Conservation (phyloP, 2,113 vertebrate genomes). For the Struthidea cinerea region DNA sequence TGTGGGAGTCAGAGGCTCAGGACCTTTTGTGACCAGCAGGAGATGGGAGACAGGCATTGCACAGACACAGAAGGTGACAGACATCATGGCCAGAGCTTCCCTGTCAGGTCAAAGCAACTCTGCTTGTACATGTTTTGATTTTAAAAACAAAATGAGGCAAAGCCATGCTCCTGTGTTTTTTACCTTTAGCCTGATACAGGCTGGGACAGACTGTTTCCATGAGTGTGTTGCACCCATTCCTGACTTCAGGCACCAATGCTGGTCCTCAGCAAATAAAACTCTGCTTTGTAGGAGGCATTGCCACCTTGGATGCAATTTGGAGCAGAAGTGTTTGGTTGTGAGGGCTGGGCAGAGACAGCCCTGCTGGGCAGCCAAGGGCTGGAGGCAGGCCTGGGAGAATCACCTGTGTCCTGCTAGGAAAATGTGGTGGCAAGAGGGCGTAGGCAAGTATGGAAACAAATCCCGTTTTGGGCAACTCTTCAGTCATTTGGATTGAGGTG, state of each 20-base stretch:
- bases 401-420: background rate
- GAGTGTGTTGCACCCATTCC: background rate
- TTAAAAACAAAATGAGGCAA: background rate
- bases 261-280: background rate
- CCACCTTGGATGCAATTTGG: rapidly evolving
- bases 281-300: background rate
- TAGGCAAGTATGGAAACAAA: background rate
- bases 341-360: background rate
- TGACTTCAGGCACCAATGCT: background rate
- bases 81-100: background rate
- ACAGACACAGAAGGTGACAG: background rate
- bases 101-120: background rate
- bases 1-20: background rate
- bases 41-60: background rate
- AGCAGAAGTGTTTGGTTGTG: background rate
- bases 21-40: background rate
- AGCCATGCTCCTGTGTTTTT: background rate
- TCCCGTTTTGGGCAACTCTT: background rate
- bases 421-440: background rate
- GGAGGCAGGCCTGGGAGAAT: background rate
- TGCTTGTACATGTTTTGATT: background rate
- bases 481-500: background rate
- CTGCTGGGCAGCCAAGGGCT: background rate
- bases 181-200: background rate
- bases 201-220: background rate